Evolutionary conservation across 2,888 invertebrate species (phyloP).

Genomic region (Reticulitermes lucifugus): DNA sequence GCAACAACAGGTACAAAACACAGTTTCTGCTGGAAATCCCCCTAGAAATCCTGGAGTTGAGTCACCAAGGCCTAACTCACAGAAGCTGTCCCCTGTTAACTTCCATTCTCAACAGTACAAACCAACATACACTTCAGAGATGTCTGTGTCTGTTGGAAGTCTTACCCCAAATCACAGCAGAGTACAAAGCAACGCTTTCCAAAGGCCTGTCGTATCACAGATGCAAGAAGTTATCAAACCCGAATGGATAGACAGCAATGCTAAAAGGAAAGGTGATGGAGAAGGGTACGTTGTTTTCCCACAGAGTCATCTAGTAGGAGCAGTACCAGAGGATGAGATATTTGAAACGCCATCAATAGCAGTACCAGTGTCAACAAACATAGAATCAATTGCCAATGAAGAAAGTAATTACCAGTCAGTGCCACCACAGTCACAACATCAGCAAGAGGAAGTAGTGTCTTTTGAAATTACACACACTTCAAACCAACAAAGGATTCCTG

Average conservation of each 20-base stretch:
- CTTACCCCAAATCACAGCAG: not conserved
- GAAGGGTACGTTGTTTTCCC: conserved; percentile 56
- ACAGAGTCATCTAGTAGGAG: conserved; percentile 48
- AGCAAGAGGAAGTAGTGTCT: not conserved
- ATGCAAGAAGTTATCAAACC: not conserved
- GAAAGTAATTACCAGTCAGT: not conserved
- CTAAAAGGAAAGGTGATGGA: not conserved
- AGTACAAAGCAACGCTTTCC: not conserved
- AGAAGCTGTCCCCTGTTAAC: not conserved
- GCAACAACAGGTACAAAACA: not conserved
- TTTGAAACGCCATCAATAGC: not conserved
- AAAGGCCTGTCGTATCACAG: not conserved
- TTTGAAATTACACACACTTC: not conserved
- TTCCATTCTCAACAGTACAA: not conserved
- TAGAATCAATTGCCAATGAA: not conserved
- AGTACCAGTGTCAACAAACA: not conserved
- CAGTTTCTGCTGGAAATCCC: not conserved
- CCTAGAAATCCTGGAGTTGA: conserved; percentile 34
- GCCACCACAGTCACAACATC: not conserved
- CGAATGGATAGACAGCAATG: not conserved
- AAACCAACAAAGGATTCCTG: not conserved
- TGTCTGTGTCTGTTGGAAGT: not conserved
- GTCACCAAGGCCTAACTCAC: conserved; percentile 22
- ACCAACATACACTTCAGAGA: not conserved
- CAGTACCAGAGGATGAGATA: not conserved